phyloP scores from a whole-genome alignment of 2,113 vertebrate genomes.

The Lophura nycthemera region DNA sequence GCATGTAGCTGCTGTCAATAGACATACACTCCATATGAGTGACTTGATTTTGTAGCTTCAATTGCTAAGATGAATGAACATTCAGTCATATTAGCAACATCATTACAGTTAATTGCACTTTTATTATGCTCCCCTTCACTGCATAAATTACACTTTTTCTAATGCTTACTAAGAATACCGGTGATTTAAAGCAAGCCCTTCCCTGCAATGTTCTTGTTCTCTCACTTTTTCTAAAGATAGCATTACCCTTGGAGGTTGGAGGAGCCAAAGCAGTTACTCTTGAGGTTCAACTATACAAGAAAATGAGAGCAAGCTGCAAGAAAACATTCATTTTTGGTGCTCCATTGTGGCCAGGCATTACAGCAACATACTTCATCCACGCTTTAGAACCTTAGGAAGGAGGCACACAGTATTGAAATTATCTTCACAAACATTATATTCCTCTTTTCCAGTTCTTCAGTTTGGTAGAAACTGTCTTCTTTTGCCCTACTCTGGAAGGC shows the following conservation, averaged over 20 bases:
- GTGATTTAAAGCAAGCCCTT: background rate
- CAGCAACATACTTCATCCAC: background rate
- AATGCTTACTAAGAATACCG: background rate
- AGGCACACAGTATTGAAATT: background rate
- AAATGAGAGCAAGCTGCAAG: background rate
- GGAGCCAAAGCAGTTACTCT: background rate
- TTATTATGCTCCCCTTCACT: slow-evolving; percentile 1
- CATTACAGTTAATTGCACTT: slow-evolving; percentile 22
- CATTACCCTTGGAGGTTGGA: background rate
- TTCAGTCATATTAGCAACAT: background rate
- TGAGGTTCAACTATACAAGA: background rate
- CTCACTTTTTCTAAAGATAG: background rate
- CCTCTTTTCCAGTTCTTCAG: background rate
- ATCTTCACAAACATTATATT: background rate
- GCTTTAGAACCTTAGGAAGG: background rate
- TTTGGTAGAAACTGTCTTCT: background rate
- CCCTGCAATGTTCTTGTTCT: background rate
- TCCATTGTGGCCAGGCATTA: background rate
- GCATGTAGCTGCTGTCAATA: background rate
- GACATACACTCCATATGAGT: background rate
- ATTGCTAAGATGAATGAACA: slow-evolving; percentile 23
- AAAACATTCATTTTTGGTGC: background rate
- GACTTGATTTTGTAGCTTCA: background rate
- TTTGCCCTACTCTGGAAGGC: background rate
- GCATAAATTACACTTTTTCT: background rate